These are phyloP conservation scores for Lepidurus packardi DNA, from an alignment of 1,140 invertebrate species.

Conservation along the genomic window DNA sequence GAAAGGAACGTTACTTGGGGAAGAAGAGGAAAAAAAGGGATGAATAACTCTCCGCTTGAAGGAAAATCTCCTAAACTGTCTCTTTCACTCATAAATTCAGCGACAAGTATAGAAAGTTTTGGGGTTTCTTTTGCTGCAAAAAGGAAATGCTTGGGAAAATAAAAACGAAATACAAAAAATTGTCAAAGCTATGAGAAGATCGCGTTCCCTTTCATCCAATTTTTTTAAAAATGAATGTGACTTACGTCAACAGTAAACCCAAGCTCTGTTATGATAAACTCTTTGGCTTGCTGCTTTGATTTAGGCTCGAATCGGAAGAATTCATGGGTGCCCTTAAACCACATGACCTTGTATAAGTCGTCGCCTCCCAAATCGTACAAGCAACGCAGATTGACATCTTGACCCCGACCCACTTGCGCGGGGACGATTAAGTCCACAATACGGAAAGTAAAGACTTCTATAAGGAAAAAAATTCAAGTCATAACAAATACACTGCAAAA, in stretches of 20 bases:
- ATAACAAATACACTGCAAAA: background rate
- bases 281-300: background rate
- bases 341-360: constrained; percentile 24
- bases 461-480: background rate
- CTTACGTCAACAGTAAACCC: constrained; percentile 28
- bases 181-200: too few species aligned
- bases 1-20: background rate
- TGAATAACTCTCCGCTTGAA: background rate
- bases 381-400: constrained; percentile 24
- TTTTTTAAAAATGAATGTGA: background rate
- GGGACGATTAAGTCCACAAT: constrained; percentile 25
- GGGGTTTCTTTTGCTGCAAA: too few species aligned
- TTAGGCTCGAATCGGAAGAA: constrained; percentile 1
- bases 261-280: background rate
- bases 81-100: background rate
- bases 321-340: constrained; percentile 25
- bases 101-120: background rate
- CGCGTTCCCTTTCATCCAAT: background rate
- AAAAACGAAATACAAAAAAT: too few species aligned
- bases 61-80: background rate
- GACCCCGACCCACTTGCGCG: constrained; percentile 25
- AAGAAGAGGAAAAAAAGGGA: background rate
- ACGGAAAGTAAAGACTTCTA: constrained; percentile 4
- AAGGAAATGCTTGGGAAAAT: too few species aligned
- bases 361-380: constrained; percentile 24